phyloP scores from a whole-genome alignment of 2,113 vertebrate species.

The Cettia cetti region DNA sequence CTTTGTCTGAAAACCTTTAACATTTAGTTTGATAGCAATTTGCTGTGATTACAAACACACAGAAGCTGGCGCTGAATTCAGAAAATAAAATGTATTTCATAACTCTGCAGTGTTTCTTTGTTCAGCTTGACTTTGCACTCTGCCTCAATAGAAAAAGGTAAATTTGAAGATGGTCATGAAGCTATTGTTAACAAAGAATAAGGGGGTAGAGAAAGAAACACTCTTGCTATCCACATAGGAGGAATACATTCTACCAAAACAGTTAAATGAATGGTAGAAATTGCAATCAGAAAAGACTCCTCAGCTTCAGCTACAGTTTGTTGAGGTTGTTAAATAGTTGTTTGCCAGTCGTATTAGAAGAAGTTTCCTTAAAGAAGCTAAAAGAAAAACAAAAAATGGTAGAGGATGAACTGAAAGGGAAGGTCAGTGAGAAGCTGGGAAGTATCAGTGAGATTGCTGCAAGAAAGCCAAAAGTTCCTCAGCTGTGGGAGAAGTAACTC shows the following conservation, averaged over 20 bases:
- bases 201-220: neutral
- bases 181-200: neutral
- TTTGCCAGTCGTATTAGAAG: neutral
- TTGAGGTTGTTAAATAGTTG: neutral
- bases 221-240: neutral
- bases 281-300: neutral
- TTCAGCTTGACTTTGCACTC: neutral
- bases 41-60: neutral
- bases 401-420: neutral
- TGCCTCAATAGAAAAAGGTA: neutral
- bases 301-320: neutral
- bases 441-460: neutral
- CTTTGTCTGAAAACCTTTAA: neutral
- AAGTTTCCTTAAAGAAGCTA: neutral
- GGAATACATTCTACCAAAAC: neutral
- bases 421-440: neutral
- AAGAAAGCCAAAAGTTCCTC: neutral
- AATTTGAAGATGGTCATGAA: neutral
- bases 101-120: neutral
- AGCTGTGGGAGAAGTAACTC: neutral
- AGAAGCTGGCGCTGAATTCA: neutral
- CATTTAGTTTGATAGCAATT: neutral
- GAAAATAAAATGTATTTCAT: neutral
- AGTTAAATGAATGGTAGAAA: neutral
- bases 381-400: neutral